Evolutionary conservation across 1,140 invertebrate genomes (phyloP).

Genomic region (Drosophila orena): DNA sequence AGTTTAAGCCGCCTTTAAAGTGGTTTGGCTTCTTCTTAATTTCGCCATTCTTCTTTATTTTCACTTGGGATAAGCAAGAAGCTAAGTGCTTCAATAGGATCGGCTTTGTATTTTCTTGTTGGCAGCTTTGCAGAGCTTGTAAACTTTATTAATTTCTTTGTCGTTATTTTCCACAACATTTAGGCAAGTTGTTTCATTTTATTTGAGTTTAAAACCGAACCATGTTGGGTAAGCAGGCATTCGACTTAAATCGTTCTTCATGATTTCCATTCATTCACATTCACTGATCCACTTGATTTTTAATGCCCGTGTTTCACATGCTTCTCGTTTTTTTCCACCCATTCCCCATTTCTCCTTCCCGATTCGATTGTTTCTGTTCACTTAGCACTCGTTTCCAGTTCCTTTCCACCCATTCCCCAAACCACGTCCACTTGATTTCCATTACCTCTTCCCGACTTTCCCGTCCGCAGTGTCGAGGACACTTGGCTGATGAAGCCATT

Average conservation of each 20-base stretch:
- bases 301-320: neutral
- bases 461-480: constrained; percentile 13
- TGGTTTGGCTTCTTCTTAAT: constrained; percentile 31
- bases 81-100: neutral
- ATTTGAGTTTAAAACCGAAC: neutral
- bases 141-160: neutral
- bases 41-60: constrained; percentile 7
- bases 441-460: constrained; percentile 38
- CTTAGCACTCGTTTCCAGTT: constrained; percentile 1
- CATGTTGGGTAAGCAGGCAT: no score
- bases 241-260: neutral
- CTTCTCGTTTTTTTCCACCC: neutral
- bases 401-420: neutral
- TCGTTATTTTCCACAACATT: neutral
- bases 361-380: neutral
- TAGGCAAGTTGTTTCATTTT: neutral
- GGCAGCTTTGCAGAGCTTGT: neutral
- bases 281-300: neutral
- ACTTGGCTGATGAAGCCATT: constrained; percentile 69
- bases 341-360: neutral
- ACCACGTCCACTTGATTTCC: constrained; percentile 53
- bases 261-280: neutral
- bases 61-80: neutral
- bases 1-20: constrained; percentile 68
- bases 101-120: neutral